Conservation (phyloP, 2,797 vertebrate species). For the Bradypodion pumilum region DNA sequence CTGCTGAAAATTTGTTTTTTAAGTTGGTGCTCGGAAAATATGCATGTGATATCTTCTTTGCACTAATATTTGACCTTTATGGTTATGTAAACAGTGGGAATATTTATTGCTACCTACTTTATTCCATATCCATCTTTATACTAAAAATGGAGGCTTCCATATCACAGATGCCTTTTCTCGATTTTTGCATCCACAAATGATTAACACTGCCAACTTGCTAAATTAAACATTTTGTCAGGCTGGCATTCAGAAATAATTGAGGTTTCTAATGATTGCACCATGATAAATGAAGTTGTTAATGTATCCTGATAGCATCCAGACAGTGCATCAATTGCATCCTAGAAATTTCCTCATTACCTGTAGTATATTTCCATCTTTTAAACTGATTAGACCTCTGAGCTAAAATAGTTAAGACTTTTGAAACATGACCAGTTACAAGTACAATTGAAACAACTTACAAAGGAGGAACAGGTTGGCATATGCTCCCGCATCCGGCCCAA, state of each 20-base stretch:
- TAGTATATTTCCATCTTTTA: background rate
- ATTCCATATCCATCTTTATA: conserved; percentile 30
- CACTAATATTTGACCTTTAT: conserved; percentile 61
- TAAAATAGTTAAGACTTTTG: conserved; percentile 13
- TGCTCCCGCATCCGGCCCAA: too few relatives aligned
- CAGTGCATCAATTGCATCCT: background rate
- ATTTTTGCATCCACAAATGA: conserved; percentile 55
- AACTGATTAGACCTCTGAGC: background rate
- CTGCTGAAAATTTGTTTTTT: conserved; percentile 20
- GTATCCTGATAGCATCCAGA: conserved; percentile 52
- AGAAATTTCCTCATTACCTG: background rate
- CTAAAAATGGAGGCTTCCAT: conserved; percentile 32
- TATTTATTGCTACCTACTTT: conserved; percentile 57
- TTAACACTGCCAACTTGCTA: conserved; percentile 53
- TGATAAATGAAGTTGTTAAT: conserved; percentile 70
- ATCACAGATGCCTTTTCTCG: conserved; percentile 11
- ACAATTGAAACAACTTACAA: background rate
- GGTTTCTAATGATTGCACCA: conserved; percentile 61
- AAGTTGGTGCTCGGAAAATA: conserved; percentile 30
- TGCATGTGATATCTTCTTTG: conserved; percentile 35
- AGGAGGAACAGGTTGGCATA: rapidly evolving
- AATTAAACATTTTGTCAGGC: conserved; percentile 67
- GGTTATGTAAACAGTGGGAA: conserved; percentile 43
- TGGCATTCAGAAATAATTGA: conserved; percentile 67
- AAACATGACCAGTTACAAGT: background rate